Conservation (phyloP, 30 jellyfish, hydroid and myxozoan species). For the Pelagia noctiluca region DNA sequence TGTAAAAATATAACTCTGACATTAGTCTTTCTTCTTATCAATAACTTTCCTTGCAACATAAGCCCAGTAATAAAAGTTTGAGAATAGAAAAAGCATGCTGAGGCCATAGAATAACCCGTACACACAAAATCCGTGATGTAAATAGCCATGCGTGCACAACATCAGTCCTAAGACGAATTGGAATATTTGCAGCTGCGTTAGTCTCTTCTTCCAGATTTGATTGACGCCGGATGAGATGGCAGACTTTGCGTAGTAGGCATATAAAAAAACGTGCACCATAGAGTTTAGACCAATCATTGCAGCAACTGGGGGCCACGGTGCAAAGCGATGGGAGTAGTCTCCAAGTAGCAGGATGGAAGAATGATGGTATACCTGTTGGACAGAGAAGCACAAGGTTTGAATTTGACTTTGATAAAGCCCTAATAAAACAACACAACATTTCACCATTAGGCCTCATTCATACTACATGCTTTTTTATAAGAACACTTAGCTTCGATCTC, state of each 20-base stretch:
- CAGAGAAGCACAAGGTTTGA: background rate
- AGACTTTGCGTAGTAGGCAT: constrained; percentile 76
- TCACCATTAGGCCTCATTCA: background rate
- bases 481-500: background rate
- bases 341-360: constrained; percentile 84
- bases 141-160: constrained; percentile 70
- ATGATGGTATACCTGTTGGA: constrained; percentile 85
- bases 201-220: constrained; percentile 69
- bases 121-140: constrained; percentile 81
- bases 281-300: constrained; percentile 81
- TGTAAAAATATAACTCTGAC: too few species aligned
- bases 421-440: background rate
- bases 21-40: too few species aligned
- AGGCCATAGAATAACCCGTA: constrained; percentile 77
- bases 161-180: constrained; percentile 81
- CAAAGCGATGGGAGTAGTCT: constrained; percentile 61
- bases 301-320: constrained; percentile 89
- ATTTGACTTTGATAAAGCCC: background rate
- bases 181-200: constrained; percentile 85
- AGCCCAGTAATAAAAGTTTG: constrained; percentile 82
- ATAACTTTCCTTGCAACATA: too few species aligned
- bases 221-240: constrained; percentile 46
- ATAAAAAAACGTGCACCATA: constrained; percentile 81
- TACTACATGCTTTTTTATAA: too few species aligned
- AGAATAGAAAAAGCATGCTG: constrained; percentile 76